Conservation (phyloP, 1,140 invertebrate genomes). For the Schmidtea mediterranea region DNA sequence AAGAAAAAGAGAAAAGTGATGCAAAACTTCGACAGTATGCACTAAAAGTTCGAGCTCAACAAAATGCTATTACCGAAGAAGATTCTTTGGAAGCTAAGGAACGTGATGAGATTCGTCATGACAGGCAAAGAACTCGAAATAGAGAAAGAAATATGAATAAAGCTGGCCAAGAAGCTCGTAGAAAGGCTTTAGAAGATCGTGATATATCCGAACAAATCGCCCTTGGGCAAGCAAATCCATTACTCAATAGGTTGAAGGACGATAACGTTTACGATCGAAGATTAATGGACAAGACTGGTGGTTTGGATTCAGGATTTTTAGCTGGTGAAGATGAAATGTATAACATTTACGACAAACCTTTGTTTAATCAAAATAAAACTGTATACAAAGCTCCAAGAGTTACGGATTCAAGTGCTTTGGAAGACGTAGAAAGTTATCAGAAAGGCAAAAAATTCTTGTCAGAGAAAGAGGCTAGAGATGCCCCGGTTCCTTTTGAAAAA, state of each 20-base stretch:
- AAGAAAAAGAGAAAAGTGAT: constrained; percentile 94
- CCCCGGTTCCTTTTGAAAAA: constrained; percentile 60
- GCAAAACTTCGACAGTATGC: constrained; percentile 68
- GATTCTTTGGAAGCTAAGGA: not conserved
- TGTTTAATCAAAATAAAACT: constrained; percentile 40
- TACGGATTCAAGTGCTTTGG: not conserved
- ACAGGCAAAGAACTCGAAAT: constrained; percentile 39
- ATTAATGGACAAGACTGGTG: constrained; percentile 61
- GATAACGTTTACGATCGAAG: constrained; percentile 68
- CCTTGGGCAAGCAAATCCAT: constrained; percentile 40
- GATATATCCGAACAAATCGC: constrained; percentile 23
- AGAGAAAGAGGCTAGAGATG: constrained; percentile 81
- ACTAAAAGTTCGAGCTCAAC: constrained; percentile 51
- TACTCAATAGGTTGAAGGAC: constrained; percentile 32
- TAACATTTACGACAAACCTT: constrained; percentile 74
- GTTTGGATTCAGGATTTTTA: constrained; percentile 69
- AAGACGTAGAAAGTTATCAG: constrained; percentile 37
- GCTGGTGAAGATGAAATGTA: constrained; percentile 76
- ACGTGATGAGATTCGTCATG: not conserved
- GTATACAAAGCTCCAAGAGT: constrained; percentile 44
- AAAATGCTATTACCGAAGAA: not conserved
- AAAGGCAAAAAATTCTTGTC: constrained; percentile 50
- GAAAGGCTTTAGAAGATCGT: constrained; percentile 40
- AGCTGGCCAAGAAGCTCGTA: constrained; percentile 70
- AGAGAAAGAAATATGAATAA: constrained; percentile 59